Evolutionary conservation across 2,888 invertebrate species (phyloP).

Genomic region (Nomada fabriciana): DNA sequence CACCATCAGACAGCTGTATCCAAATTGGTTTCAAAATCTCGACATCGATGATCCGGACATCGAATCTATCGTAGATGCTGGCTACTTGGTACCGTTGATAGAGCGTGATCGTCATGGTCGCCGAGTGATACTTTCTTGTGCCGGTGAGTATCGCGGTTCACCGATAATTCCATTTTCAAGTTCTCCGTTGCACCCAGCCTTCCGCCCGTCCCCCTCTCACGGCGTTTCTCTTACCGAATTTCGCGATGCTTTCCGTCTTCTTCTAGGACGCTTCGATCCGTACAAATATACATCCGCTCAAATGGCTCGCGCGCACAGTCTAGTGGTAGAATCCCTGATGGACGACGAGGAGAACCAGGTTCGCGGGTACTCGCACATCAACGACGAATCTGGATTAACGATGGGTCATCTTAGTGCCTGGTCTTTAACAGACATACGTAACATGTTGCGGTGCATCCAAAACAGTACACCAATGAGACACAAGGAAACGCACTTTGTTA

Average conservation of each 20-base stretch:
- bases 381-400: conserved; percentile 92
- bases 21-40: conserved; percentile 93
- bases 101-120: conserved; percentile 91
- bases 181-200: too few relatives aligned
- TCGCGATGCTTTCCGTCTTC: conserved; percentile 51
- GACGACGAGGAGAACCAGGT: conserved; percentile 94
- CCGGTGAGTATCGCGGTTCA: conserved; percentile 85
- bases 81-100: conserved; percentile 90
- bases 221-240: too few relatives aligned
- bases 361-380: conserved; percentile 93
- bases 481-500: conserved; percentile 94
- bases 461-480: conserved; percentile 96
- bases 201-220: too few relatives aligned
- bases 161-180: too few relatives aligned
- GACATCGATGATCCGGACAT: conserved; percentile 92
- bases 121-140: conserved; percentile 91
- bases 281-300: conserved; percentile 91
- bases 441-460: conserved; percentile 92
- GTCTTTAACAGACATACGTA: conserved; percentile 91
- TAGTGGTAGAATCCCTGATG: conserved; percentile 93
- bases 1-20: conserved; percentile 93
- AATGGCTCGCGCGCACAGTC: conserved; percentile 93
- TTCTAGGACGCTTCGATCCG: conserved; percentile 90
- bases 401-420: conserved; percentile 94
- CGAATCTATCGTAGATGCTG: conserved; percentile 92